These are phyloP conservation scores for Penaeus monodon DNA, from an alignment of 2,888 invertebrate species.

Conservation along the genomic window DNA sequence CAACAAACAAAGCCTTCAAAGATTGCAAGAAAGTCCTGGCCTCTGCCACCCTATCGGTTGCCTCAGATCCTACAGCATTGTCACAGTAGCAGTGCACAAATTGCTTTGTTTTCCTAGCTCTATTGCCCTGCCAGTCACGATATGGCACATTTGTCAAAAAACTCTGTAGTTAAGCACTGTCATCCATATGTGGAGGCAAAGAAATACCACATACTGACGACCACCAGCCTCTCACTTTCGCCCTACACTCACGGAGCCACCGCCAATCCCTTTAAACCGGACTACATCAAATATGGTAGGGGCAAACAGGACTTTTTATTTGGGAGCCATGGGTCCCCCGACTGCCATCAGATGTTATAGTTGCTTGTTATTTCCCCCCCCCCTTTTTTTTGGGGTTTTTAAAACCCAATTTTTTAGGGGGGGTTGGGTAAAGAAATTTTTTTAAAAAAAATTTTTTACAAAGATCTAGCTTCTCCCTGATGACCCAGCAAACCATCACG, in stretches of 20 bases:
- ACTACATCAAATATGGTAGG: no score
- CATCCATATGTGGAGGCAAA: constrained; percentile 68
- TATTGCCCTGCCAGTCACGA: constrained; percentile 66
- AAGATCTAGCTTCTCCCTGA: no score
- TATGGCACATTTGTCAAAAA: constrained; percentile 67
- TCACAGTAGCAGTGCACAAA: constrained; percentile 23
- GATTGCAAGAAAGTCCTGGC: not conserved
- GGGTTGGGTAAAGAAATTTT: no score
- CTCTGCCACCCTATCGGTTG: constrained; percentile 53
- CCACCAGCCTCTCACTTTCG: constrained; percentile 67
- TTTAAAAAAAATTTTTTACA: no score
- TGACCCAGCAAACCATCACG: no score
- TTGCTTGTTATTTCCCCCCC: no score
- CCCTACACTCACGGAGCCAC: constrained; percentile 37
- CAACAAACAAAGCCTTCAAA: not conserved
- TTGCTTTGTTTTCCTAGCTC: constrained; percentile 66
- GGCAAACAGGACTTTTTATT: no score
- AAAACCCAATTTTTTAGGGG: no score
- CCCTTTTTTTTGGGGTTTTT: no score
- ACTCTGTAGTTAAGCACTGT: constrained; percentile 55
- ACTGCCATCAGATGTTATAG: no score
- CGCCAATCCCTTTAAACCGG: no score
- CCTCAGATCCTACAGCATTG: constrained; percentile 66
- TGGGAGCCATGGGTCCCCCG: no score
- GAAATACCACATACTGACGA: constrained; percentile 67